Percentiles rank a stretch among this genome's conserved stretches.
Evolutionary conservation across 2,113 vertebrate genomes (phyloP).

Genomic region (Ammodytes marinus): DNA sequence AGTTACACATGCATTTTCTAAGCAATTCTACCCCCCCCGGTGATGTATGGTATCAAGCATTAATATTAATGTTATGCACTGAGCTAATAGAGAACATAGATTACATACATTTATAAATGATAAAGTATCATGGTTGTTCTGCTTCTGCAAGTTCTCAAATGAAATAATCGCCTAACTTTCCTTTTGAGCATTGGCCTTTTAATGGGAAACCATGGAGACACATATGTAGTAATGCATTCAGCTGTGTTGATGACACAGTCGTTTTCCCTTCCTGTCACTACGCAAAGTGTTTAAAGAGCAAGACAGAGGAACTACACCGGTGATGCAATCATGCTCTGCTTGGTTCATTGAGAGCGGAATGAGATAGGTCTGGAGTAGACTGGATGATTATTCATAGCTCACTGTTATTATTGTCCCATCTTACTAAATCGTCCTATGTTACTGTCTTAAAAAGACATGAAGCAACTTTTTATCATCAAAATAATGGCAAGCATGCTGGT

Average conservation of each 20-base stretch:
- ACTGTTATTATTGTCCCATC: not conserved
- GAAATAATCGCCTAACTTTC: not conserved
- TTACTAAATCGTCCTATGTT: not conserved
- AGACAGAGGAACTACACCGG: not conserved
- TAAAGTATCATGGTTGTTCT: not conserved
- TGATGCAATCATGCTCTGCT: slow-evolving; percentile 17
- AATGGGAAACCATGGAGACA: not conserved
- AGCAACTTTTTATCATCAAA: not conserved
- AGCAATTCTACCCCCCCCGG: not conserved
- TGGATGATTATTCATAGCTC: not conserved
- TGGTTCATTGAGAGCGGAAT: not conserved
- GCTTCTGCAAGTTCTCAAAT: not conserved
- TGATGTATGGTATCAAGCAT: not conserved
- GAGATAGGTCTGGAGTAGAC: not conserved
- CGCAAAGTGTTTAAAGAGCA: slow-evolving; percentile 25
- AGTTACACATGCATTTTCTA: not conserved
- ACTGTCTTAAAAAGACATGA: not conserved
- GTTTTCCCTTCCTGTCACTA: slow-evolving; percentile 19
- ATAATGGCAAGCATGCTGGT: not conserved
- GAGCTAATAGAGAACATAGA: not conserved
- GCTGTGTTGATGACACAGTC: slow-evolving; percentile 7
- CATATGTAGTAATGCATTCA: not conserved
- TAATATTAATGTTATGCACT: not conserved
- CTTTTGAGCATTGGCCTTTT: not conserved
- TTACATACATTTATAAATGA: too few relatives aligned